Base-by-base conservation (phyloP, 2,797 vertebrate genomes). In the Sebastes itinus region DNA sequence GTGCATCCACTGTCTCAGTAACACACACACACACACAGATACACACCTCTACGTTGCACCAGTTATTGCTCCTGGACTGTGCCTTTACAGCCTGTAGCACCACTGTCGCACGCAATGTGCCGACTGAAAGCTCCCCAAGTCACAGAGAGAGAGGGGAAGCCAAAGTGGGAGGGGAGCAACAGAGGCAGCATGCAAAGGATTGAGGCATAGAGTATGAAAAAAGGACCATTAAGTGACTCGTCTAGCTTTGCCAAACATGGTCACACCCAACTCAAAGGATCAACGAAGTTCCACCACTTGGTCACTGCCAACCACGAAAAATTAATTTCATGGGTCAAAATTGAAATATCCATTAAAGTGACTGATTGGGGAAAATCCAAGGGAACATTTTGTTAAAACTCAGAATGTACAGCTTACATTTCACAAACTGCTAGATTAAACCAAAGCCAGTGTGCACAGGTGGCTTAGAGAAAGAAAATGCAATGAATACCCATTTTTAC, bases 71-170 rank as follows among this genome's bases (percentile, higher is more conserved):
- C 63, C 87, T 90, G 90, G 89, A 89, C 73, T 28, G 49, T 35
- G 42, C 80, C 72, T 82, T 82, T 59, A 69, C 78, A 77, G 82
- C 46, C 71, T 52, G 74, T 28, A 87, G 87, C 87, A 75, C 63
- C 83, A 16, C 81, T 78, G 88, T 92, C 42, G 81, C 92, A 93
- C 88, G 87, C 93, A 85, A 93, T 90, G 87, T 89, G 83, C 88
- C 77, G 79, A 85, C 78, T 85, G 69, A 88, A 86, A 88, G 81
- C 69, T 89, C 86, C 87, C 87, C 72, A 84, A 91, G 85, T 90
- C 86, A 77, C 82, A 90, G 77, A 81, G 80, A 83, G 73, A 76
- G 68, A 75, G 73, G 49, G 56, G 63, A 72, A 76, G 88, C 84
- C 85, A 88, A 87, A 80, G 78, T 67, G 27, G 80, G 88, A 89